A percentile compares a stretch with the other conserved stretches of the same genome.
phyloP scores from a whole-genome alignment of 2,888 invertebrate genomes.

The Seladonia tumulorum region DNA sequence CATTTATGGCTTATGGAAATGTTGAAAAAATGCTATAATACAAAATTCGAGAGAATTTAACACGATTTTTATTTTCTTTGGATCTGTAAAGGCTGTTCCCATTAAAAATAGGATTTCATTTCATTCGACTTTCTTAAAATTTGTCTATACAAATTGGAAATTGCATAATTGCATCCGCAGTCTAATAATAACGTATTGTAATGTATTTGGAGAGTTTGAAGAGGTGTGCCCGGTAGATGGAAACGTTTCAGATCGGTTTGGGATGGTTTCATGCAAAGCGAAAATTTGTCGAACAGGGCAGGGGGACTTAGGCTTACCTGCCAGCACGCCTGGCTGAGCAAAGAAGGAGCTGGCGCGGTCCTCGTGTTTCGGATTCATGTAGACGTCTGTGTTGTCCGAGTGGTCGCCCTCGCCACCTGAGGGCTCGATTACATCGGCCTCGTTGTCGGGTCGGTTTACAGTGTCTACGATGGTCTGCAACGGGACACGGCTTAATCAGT shows the following conservation, averaged over 20 bases:
- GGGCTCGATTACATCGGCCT: conserved; percentile 76
- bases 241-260: not conserved
- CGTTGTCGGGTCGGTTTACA: conserved; percentile 79
- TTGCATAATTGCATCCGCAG: too few relatives aligned
- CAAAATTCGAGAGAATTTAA: too few relatives aligned
- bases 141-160: too few relatives aligned
- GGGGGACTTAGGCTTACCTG: conserved; percentile 88
- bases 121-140: too few relatives aligned
- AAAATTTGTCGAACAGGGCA: conserved; percentile 33
- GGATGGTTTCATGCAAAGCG: not conserved
- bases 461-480: conserved; percentile 77
- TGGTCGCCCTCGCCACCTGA: conserved; percentile 77
- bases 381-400: conserved; percentile 84
- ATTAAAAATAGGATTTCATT: too few relatives aligned
- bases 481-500: conserved; percentile 50
- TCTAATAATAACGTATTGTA: too few relatives aligned
- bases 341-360: conserved; percentile 96
- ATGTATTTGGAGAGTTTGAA: too few relatives aligned
- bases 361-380: conserved; percentile 93
- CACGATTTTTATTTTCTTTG: too few relatives aligned
- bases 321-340: conserved; percentile 96
- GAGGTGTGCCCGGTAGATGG: not conserved
- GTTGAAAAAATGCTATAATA: too few relatives aligned
- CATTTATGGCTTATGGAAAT: too few relatives aligned
- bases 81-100: too few relatives aligned